Base-by-base conservation (phyloP, 2,113 vertebrate genomes). In the Platysteira castanea region DNA sequence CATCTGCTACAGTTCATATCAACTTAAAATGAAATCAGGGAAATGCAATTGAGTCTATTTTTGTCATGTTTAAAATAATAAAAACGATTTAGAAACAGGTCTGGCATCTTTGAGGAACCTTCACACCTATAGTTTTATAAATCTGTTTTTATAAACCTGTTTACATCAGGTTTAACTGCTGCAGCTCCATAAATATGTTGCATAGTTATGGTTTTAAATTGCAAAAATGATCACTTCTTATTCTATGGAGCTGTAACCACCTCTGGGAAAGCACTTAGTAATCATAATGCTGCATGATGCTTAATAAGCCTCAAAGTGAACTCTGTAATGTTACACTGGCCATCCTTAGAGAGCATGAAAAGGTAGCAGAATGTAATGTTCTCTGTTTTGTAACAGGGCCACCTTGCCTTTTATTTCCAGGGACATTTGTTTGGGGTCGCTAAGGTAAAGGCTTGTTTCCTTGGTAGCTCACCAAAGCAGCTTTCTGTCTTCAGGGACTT, bases 401-500 rank as follows among this genome's bases (percentile, higher is more conserved):
- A 5, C 59, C 28, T 75, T 81, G 30, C 23, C 49, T 76, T 64
- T 53, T 69, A 15, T 76, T 91, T 79, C 56, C 39, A 70, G 68
- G 83, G 52, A 31, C 22, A 33, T n/a, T 87, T 85, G 49, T 11
- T 41, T 41, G 44, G 90, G 81, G 31, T 73, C 12, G 4, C 49
- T 13, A 3, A 76, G 82, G 50, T 77, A 23, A 82, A 78, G 65
- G 35, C 14, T 17, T 64, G 11, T 82, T 84, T 87, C 56, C 65
- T 64, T 78, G 39, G n/a, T 74, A 42, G 54, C 75, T 94, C 63
- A 65, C 41, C 57, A 50, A 49, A 82, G 37, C 54, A 80, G 70
- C 63, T 76, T 92, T 94, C 61, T 93, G 74, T 44, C 53, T 84
- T 68, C 27, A 52, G 47, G 23, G 82, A 47, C 64, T 82, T 50